Evolutionary conservation across 1,140 invertebrate genomes (phyloP).

Genomic region (Diorhabda carinulata): DNA sequence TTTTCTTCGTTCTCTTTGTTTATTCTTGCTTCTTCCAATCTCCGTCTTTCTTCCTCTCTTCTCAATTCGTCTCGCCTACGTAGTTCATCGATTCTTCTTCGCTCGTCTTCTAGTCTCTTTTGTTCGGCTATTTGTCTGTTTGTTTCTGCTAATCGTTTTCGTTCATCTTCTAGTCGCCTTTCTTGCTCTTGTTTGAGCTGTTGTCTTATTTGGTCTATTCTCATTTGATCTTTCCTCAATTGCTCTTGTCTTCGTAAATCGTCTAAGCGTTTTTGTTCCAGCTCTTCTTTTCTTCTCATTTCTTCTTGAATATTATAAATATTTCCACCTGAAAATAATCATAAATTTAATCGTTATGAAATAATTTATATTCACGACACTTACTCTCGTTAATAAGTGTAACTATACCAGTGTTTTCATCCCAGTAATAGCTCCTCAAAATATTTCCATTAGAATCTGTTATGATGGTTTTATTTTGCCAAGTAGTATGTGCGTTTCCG

Average conservation of each 20-base stretch:
- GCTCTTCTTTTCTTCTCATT: conserved; percentile 1
- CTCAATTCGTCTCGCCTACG: conserved; percentile 5
- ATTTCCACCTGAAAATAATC: neutral
- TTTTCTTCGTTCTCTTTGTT: conserved; percentile 8
- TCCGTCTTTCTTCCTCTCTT: neutral
- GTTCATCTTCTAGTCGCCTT: conserved; percentile 17
- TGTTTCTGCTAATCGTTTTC: conserved; percentile 7
- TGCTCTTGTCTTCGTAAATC: neutral
- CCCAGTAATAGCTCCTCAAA: conserved; percentile 25
- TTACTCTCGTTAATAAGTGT: neutral
- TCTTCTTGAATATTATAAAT: conserved; percentile 9
- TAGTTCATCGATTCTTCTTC: conserved; percentile 12
- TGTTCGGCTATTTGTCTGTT: neutral
- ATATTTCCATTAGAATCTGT: conserved; percentile 30
- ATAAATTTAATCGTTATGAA: neutral
- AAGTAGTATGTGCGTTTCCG: conserved; percentile 24
- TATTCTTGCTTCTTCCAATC: conserved; percentile 7
- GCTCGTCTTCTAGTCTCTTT: neutral
- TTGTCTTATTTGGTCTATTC: neutral
- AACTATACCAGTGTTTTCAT: conserved; percentile 14
- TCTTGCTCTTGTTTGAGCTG: conserved; percentile 6
- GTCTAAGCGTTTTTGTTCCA: neutral
- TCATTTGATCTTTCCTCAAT: neutral
- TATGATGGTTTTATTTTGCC: conserved; percentile 30
- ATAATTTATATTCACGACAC: neutral